Evolutionary conservation across 2,888 invertebrate genomes (phyloP).

Genomic region (Ophioninae sp.): DNA sequence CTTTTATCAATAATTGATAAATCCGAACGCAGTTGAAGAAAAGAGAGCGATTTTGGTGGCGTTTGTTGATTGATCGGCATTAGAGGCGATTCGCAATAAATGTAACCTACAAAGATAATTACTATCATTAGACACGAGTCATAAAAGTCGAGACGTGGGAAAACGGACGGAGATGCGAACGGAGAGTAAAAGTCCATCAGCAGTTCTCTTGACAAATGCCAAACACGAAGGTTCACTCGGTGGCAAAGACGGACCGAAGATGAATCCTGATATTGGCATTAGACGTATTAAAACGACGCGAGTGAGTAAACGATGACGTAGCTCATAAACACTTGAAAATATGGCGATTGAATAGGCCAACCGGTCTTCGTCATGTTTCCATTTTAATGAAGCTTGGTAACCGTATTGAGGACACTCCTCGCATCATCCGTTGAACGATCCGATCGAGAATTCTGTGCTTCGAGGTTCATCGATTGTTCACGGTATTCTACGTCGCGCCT

Average conservation of each 20-base stretch:
- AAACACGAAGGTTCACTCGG: neutral
- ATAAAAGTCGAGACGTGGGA: neutral
- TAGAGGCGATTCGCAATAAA: neutral
- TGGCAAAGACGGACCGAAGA: neutral
- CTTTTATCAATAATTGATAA: too few relatives aligned
- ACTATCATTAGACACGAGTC: neutral
- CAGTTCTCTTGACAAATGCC: neutral
- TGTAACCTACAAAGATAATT: neutral
- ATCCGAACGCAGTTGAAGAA: too few relatives aligned
- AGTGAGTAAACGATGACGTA: constrained; percentile 30
- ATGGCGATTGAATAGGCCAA: constrained; percentile 44
- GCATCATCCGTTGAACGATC: constrained; percentile 33
- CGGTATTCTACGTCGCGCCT: neutral
- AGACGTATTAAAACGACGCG: constrained; percentile 5
- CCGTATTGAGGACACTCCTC: constrained; percentile 26
- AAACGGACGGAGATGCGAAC: neutral
- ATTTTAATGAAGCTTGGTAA: constrained; percentile 40
- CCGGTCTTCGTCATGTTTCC: constrained; percentile 46
- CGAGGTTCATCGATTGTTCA: constrained; percentile 15
- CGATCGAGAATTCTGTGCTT: constrained; percentile 36
- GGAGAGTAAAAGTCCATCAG: neutral
- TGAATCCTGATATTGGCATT: constrained; percentile 8
- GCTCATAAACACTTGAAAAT: neutral
- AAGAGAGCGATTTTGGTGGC: too few relatives aligned
- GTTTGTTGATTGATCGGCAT: too few relatives aligned